These are phyloP conservation scores for Strigops habroptila DNA, from an alignment of 2,113 vertebrate genomes.

Conservation along the genomic window DNA sequence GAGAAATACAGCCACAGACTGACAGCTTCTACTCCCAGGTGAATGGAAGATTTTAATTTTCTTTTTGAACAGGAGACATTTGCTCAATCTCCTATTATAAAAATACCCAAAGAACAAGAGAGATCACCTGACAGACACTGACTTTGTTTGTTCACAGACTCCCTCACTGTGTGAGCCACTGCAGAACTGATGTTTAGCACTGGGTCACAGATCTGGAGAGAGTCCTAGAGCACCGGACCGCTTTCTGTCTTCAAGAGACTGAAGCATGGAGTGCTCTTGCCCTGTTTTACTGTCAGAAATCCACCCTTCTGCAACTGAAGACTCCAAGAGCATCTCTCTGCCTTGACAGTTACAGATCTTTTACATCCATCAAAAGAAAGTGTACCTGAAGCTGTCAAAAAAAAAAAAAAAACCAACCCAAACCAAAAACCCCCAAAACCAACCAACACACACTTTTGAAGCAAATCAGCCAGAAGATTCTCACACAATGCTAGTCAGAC, in stretches of 20 bases:
- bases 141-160: background rate
- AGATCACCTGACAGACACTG: background rate
- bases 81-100: background rate
- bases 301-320: background rate
- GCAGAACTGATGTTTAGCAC: background rate
- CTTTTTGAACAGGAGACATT: background rate
- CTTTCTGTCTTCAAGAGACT: background rate
- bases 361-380: background rate
- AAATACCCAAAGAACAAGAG: background rate
- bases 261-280: accelerated
- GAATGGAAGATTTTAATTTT: background rate
- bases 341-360: background rate
- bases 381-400: background rate
- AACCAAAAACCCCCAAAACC: background rate
- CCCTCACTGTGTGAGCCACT: background rate
- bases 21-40: background rate
- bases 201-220: background rate
- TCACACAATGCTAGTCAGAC: background rate
- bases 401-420: background rate
- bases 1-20: background rate
- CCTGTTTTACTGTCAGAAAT: background rate
- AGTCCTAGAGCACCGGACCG: background rate
- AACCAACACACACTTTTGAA: background rate
- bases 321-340: background rate
- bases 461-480: background rate